Base-by-base conservation (phyloP, 2,797 vertebrate species). In the Pachyuromys duprasi region DNA sequence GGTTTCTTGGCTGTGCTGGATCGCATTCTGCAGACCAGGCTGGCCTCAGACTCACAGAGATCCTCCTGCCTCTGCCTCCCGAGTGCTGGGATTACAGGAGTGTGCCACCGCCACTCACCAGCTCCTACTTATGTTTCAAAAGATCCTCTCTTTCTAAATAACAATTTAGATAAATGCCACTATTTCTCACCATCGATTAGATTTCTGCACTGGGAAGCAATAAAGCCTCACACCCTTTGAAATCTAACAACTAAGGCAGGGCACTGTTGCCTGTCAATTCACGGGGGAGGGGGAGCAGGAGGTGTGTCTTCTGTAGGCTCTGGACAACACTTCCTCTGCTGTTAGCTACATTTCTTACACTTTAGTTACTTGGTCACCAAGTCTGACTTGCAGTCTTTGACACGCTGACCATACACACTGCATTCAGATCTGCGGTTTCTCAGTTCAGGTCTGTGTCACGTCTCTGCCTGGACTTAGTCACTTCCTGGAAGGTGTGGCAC, bases 391-490 rank as follows among this genome's bases (percentile, higher is more conserved):
- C 53, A 22, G 18, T 69, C 69, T 53, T 90, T 20, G 42, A 80
- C 28, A 69, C 0, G 33, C 79, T 86, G 96, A 92, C 95, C 97
- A 95, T 92, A 80, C 0, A 2, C 78, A 0, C 49, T 65, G n/a
- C 22, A 28, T 17, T 93, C 92, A 60, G 90, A 86, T 67, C 13
- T 45, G 45, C 76, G 93, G 72, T 81, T 89, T 80, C 81, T 57
- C 65, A 45, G 63, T 2, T 15, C 53, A 83, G 84, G 70, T 75
- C 95, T 89, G 60, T 57, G 89, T 96, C 92, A 95, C 24, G 60
- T 65, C 42, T 57, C 5, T 39, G 60, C 31, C 60, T 28, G 39
- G 60, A 79, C 74, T 90, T 87, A 95, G 88, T 90, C 97, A 95
- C 67, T 97, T 97, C 96, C 95, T 96, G 14, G 24, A 0, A 0